Evolutionary conservation across 2,113 vertebrate species (phyloP), one percentile per base, ranked within the genome.

Genomic region (Perca fluviatilis): DNA sequence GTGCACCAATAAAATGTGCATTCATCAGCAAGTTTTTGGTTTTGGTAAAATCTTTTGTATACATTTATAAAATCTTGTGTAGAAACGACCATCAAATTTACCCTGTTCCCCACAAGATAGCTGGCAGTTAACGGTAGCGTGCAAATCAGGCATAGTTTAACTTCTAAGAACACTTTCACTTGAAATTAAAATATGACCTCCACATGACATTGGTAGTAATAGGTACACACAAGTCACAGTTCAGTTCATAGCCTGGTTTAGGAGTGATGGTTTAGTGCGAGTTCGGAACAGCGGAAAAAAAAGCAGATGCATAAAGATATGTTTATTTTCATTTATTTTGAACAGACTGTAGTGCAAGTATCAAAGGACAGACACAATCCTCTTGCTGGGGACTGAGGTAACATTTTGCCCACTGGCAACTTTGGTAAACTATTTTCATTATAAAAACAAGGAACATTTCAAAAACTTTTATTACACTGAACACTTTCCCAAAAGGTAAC

Each of bases 191-290:
- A 23, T 50, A 3, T 78, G 46, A 69, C 56, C 46, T 77, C 14
- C 27, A 77, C 9, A 2, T 68, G 43, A 60, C 75, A 77, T 68
- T 67, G 18, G 18, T 30, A 43, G 40, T 11, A 43, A 43, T 43
- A 43, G 10, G 40, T 43, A 43, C 9, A 43, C 40, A 23, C 53
- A 56, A 51, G 53, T 56, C 53, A 56, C 21, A 4, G 53, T 23
- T 56, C 11, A 1, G 8, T 54, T 54, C 9, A 54, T n/a, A 21
- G 1, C 8, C 19, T 3, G 1, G 51, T 21, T 49, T 49, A 21
- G 50, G 18, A 21, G 50, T 51, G 16, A 51, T 2, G 2, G 50
- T 51, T 51, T 16, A 9, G 18, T 51, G 50, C 0, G 6, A 51
- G 50, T 51, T 51, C 6, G 7, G 50, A 19, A 19, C 18, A 19